phyloP scores from a whole-genome alignment of 2,797 vertebrate genomes.

The Intellagama lesueurii region DNA sequence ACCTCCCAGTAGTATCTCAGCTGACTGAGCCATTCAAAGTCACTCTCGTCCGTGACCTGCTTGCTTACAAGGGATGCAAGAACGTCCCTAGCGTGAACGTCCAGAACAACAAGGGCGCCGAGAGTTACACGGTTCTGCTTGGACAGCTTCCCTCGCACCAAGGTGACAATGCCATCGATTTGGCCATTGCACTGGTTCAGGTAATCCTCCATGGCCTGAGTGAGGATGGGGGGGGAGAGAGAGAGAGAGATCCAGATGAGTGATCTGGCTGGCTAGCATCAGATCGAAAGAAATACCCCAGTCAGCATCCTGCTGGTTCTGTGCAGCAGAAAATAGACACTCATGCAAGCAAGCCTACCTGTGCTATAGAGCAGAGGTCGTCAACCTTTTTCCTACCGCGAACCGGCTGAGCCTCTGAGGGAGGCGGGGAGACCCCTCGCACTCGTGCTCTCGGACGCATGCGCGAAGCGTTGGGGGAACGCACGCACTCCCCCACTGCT shows the following conservation, averaged over 20 bases:
- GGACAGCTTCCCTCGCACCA: slow-evolving; percentile 88
- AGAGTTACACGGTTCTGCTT: slow-evolving; percentile 89
- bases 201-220: slow-evolving; percentile 84
- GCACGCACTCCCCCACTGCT: no score
- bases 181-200: slow-evolving; percentile 86
- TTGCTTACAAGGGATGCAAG: slow-evolving; percentile 85
- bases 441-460: no score
- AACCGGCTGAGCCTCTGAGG: no score
- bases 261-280: neutral
- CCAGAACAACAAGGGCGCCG: slow-evolving; percentile 89
- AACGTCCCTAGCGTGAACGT: slow-evolving; percentile 89
- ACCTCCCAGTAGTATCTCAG: slow-evolving; percentile 91
- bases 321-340: no score
- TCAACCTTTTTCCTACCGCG: no score
- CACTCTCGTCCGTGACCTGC: slow-evolving; percentile 83
- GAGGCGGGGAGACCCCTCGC: no score
- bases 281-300: neutral
- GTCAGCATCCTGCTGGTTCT: no score
- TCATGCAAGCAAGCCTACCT: no score
- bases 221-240: neutral
- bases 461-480: no score
- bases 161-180: slow-evolving; percentile 89
- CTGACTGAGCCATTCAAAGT: slow-evolving; percentile 94
- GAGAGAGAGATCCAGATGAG: neutral
- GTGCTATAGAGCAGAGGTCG: no score